phyloP scores from a whole-genome alignment of 1,140 invertebrate species.

The Euborellia annulipes region DNA sequence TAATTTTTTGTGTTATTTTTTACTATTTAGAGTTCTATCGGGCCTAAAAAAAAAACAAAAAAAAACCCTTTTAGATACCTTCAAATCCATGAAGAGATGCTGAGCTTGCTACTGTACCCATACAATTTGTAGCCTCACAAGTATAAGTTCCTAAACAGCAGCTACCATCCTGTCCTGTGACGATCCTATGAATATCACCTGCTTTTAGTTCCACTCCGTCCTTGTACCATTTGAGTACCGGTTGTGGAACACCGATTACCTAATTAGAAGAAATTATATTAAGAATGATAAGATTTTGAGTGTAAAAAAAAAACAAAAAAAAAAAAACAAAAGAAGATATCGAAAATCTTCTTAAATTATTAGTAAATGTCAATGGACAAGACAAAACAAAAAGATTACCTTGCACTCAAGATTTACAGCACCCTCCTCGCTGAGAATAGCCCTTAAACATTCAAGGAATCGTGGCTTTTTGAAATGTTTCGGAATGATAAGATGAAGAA shows the following conservation, averaged over 20 bases:
- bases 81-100: conserved; percentile 77
- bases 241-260: conserved; percentile 82
- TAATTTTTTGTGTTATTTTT: too few species aligned
- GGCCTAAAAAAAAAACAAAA: too few species aligned
- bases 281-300: background rate
- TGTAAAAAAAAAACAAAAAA: too few species aligned
- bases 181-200: conserved; percentile 80
- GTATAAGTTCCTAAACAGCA: conserved; percentile 85
- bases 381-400: conserved; percentile 18
- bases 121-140: conserved; percentile 83
- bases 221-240: conserved; percentile 78
- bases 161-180: conserved; percentile 72
- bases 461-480: conserved; percentile 74
- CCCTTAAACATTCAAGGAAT: conserved; percentile 68
- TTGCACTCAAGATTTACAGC: conserved; percentile 86
- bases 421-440: conserved; percentile 69
- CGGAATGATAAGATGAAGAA: conserved; percentile 67
- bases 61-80: conserved; percentile 30
- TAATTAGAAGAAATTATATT: conserved; percentile 12
- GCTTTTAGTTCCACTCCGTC: conserved; percentile 76
- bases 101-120: conserved; percentile 76
- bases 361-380: background rate
- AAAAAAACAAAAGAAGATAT: too few species aligned
- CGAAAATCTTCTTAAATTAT: background rate
- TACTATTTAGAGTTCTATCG: too few species aligned